Base-by-base conservation (phyloP, 37 sponge, comb jelly and placozoan genomes). In the Theonella swinhoei region DNA sequence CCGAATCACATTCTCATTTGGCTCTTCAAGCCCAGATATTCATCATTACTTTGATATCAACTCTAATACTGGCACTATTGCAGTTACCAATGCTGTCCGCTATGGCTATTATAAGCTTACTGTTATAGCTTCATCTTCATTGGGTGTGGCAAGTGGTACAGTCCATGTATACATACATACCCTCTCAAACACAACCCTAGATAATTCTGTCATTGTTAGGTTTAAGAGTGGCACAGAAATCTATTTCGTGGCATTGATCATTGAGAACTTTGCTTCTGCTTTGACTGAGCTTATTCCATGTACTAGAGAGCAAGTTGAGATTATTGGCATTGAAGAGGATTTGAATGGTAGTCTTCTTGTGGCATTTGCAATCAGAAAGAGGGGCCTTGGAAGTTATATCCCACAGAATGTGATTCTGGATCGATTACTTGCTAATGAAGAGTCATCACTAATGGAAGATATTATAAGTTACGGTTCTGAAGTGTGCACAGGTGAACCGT, bases 151-250 rank as follows among this genome's bases (percentile, higher is more conserved):
- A 36, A 63, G 32, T 32, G 82, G 73, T 1, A 4, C 23, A 19
- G 80, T 87, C 8, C 24, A 20, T 8, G 82, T 81, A 34, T 75
- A 76, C 33, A 63, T 80, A 1, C 34, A 42, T 58, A 34, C 80
- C 25, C 3, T 87, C 14, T 29, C 71, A 30, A 87, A 80, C 59
- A 22, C n/a, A 19, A 80, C 88, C 0, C 81, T 87, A 29, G 70
- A 68, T 0, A 79, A 75, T 75, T 39, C 76, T 0, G 62, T 80
- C 60, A 76, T 67, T 28, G 76, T 54, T 14, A 3, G 20, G 1
- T 75, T 83, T 24, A 43, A 39, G 1, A 66, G 75, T 40, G 75
- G 22, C 29, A 29, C 42, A 2, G 63, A 58, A 31, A 38, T 26
- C 25, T 40, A 23, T 30, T 76, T 87, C 38, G 60, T 58, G 19